Conservation (phyloP, 2,888 invertebrate species). For the Cactoblastis cactorum region DNA sequence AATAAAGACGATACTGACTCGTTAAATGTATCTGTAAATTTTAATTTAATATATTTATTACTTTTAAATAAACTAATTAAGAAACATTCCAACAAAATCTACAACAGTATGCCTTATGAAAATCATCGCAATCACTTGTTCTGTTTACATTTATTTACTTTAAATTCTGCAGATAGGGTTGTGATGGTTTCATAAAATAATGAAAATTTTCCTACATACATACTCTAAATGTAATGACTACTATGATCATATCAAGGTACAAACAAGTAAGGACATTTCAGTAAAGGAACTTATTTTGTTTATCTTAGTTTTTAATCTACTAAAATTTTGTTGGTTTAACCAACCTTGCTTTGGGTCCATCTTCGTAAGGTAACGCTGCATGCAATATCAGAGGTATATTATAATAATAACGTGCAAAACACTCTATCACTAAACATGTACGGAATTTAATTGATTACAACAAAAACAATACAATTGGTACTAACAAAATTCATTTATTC, state of each 20-base stretch:
- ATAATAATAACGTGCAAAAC: conserved; percentile 57
- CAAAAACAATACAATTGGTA: conserved; percentile 9
- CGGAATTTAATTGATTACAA: conserved; percentile 15
- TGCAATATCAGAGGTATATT: conserved; percentile 68
- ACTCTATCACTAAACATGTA: conserved; percentile 26
- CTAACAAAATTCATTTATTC: not conserved
- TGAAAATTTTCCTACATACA: too few species aligned
- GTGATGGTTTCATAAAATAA: too few species aligned
- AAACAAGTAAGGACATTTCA: not conserved
- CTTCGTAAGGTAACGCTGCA: conserved; percentile 71
- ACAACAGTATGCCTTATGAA: too few species aligned
- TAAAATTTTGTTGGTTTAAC: conserved; percentile 44
- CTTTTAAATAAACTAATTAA: not conserved
- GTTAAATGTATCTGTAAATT: conserved; percentile 63
- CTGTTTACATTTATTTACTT: too few species aligned
- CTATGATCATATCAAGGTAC: not conserved
- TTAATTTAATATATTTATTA: not conserved
- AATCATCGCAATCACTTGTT: too few species aligned
- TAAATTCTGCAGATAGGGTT: too few species aligned
- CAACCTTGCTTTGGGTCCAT: conserved; percentile 77
- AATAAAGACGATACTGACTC: conserved; percentile 67
- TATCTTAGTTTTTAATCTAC: not conserved
- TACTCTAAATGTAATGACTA: too few species aligned
- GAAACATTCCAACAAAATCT: not conserved
- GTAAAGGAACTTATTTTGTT: not conserved